Conservation (phyloP, 2,113 vertebrate species). For the Oncorhynchus clarkii region DNA sequence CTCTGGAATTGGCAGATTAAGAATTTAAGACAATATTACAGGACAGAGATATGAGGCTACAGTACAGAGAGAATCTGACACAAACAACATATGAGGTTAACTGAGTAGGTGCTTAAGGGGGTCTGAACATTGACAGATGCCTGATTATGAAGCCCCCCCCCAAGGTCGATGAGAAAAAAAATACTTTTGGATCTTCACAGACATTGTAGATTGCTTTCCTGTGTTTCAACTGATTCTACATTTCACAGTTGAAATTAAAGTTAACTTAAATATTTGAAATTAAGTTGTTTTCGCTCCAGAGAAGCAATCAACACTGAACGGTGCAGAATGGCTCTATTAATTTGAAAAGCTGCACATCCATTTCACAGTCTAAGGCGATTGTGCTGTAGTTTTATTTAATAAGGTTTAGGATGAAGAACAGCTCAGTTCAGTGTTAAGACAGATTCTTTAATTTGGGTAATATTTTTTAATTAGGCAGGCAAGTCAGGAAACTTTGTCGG, state of each 20-base stretch:
- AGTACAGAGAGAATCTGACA: not conserved
- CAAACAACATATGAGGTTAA: not conserved
- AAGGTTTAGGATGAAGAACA: constrained; percentile 42
- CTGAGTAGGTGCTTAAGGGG: not conserved
- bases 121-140: constrained; percentile 24
- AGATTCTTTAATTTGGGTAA: constrained; percentile 55
- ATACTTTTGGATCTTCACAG: too few species aligned
- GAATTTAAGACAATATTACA: constrained; percentile 32
- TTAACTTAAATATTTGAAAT: too few species aligned
- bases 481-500: constrained; percentile 48
- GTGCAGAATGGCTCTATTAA: constrained; percentile 14
- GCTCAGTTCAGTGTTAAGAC: constrained; percentile 38
- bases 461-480: constrained; percentile 50
- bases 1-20: constrained; percentile 41
- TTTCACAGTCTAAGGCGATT: constrained; percentile 30
- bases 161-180: too few species aligned
- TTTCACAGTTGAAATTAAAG: too few species aligned
- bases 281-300: constrained; percentile 16
- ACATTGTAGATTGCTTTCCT: too few species aligned
- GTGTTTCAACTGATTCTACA: too few species aligned
- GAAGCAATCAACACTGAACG: constrained; percentile 43
- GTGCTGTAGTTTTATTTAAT: constrained; percentile 44
- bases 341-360: too few species aligned
- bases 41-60: constrained; percentile 6
- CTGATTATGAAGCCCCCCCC: constrained; percentile 2